Conservation (phyloP, 2,888 invertebrate genomes). For the Panopea generosa region DNA sequence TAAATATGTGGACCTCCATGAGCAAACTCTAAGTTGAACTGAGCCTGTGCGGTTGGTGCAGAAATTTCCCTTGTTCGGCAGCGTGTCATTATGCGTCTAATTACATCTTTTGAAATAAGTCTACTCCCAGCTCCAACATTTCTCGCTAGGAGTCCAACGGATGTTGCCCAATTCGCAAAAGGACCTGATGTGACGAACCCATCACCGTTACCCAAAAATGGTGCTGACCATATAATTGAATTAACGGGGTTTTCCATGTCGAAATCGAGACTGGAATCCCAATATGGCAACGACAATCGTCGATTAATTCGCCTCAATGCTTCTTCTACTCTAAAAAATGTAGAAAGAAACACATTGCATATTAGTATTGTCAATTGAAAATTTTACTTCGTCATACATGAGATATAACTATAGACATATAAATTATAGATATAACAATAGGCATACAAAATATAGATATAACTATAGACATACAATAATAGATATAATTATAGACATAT, state of each 20-base stretch:
- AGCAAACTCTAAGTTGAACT: conserved; percentile 55
- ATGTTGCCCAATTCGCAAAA: conserved; percentile 74
- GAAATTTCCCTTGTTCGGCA: conserved; percentile 58
- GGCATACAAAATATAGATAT: too few species aligned
- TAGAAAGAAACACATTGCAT: neutral
- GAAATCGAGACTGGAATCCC: conserved; percentile 73
- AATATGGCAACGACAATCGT: conserved; percentile 72
- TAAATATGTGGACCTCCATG: conserved; percentile 76
- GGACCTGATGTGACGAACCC: conserved; percentile 74
- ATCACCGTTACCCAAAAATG: conserved; percentile 74
- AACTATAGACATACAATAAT: too few species aligned
- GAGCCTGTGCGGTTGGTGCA: conserved; percentile 50
- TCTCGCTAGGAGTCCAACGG: conserved; percentile 67
- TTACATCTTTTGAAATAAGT: conserved; percentile 60
- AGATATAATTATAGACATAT: too few species aligned
- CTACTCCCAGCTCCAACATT: conserved; percentile 69
- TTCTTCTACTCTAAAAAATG: conserved; percentile 68
- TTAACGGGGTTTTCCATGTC: conserved; percentile 64
- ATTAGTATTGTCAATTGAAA: neutral
- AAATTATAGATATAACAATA: neutral
- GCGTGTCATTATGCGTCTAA: conserved; percentile 59
- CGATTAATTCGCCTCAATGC: conserved; percentile 71
- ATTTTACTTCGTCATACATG: neutral
- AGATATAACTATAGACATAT: neutral
- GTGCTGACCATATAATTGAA: conserved; percentile 70